Evolutionary conservation across 1,140 invertebrate species (phyloP).

Genomic region (Cherax quadricarinatus): DNA sequence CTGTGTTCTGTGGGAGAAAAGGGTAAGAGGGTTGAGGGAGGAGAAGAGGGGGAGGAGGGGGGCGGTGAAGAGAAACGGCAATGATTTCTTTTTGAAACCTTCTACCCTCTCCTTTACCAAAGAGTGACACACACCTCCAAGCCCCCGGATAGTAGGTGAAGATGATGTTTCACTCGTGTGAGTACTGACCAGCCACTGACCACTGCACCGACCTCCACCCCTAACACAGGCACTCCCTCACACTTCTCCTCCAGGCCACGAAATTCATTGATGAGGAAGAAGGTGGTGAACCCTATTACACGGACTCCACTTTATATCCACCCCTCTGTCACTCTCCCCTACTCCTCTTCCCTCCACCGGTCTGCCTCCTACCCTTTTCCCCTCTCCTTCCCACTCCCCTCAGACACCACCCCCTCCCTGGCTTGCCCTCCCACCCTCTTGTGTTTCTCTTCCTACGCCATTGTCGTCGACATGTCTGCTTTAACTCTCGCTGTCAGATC

Average conservation of each 20-base stretch:
- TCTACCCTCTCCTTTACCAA: neutral
- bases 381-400: neutral
- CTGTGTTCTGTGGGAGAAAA: neutral
- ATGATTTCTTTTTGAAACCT: neutral
- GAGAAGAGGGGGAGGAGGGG: neutral
- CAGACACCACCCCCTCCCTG: neutral
- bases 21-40: neutral
- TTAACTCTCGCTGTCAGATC: constrained; percentile 55
- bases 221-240: neutral
- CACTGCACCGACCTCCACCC: neutral
- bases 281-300: constrained; percentile 16
- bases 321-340: constrained; percentile 24
- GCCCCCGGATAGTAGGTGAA: neutral
- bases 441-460: constrained; percentile 1
- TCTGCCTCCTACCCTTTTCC: neutral
- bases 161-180: neutral
- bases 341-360: neutral
- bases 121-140: neutral
- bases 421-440: neutral
- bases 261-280: neutral
- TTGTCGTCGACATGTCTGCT: constrained; percentile 50
- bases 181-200: neutral
- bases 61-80: neutral
- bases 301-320: constrained; percentile 32
- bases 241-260: neutral